Conservation (phyloP, 2,888 invertebrate species). For the Rotaria sp. region DNA sequence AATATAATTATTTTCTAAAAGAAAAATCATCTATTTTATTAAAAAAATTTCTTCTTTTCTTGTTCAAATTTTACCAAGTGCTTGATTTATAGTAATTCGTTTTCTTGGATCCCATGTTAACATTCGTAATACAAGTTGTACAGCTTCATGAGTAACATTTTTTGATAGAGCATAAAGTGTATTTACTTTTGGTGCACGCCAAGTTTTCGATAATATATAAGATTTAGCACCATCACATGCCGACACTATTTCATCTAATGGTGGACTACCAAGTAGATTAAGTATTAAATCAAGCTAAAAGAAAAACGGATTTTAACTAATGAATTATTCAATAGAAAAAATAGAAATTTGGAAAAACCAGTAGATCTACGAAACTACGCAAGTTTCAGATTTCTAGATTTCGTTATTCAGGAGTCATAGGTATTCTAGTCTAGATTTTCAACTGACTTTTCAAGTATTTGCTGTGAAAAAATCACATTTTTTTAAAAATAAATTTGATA, state of each 20-base stretch:
- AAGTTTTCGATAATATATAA: constrained; percentile 60
- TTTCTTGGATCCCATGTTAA: constrained; percentile 41
- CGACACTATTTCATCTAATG: constrained; percentile 70
- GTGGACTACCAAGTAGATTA: constrained; percentile 89
- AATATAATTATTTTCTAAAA: constrained; percentile 53
- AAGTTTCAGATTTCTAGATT: too few species aligned
- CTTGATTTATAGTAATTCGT: constrained; percentile 33
- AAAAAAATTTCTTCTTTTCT: neutral
- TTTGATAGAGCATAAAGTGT: constrained; percentile 62
- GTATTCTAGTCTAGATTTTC: too few species aligned
- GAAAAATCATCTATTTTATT: neutral
- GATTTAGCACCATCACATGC: constrained; percentile 73
- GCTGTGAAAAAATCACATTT: too few species aligned
- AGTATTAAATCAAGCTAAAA: constrained; percentile 61
- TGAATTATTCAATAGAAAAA: too few species aligned
- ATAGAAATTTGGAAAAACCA: too few species aligned
- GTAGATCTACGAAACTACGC: too few species aligned
- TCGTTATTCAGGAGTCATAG: too few species aligned
- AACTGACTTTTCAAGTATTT: too few species aligned
- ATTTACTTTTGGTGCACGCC: constrained; percentile 7
- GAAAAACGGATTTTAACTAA: too few species aligned
- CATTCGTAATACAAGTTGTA: constrained; percentile 78
- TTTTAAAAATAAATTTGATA: too few species aligned
- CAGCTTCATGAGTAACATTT: constrained; percentile 83
- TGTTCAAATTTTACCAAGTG: neutral